Evolutionary conservation across 2,888 invertebrate species (phyloP).

Genomic region (Orchesella flavescens): DNA sequence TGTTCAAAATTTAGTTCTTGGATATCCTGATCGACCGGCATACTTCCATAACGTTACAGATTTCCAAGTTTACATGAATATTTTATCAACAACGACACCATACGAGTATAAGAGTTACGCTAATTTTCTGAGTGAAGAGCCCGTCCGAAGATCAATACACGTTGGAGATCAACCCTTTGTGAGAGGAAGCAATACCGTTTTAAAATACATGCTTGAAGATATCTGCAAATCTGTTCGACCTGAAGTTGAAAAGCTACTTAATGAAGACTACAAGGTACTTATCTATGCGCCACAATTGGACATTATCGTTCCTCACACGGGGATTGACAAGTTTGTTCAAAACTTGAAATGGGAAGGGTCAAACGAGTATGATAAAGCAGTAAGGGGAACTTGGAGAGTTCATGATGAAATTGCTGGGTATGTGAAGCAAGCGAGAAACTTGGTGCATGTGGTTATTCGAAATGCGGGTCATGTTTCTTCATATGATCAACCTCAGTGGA

Average conservation of each 20-base stretch:
- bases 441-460: constrained; percentile 83
- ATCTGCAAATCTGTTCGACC: constrained; percentile 87
- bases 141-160: constrained; percentile 73
- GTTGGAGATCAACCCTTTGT: constrained; percentile 74
- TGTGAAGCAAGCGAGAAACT: constrained; percentile 81
- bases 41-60: constrained; percentile 68
- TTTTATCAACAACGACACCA: constrained; percentile 63
- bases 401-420: constrained; percentile 83
- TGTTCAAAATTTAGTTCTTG: constrained; percentile 66
- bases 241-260: constrained; percentile 81
- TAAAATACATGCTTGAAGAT: constrained; percentile 82
- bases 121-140: constrained; percentile 56
- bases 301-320: constrained; percentile 90
- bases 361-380: constrained; percentile 80
- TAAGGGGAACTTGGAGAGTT: constrained; percentile 81
- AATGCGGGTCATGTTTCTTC: constrained; percentile 91
- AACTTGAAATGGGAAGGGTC: constrained; percentile 82
- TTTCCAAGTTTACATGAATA: constrained; percentile 66
- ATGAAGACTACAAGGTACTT: constrained; percentile 80
- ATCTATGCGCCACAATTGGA: constrained; percentile 94
- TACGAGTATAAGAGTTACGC: constrained; percentile 66
- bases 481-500: constrained; percentile 85
- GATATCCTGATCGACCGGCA: constrained; percentile 64
- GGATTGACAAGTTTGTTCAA: constrained; percentile 86
- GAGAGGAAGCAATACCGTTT: constrained; percentile 77